Evolutionary conservation across 2,797 vertebrate genomes (phyloP), one percentile per base, ranked within the genome.

Genomic region (Tympanoctomys barrerae): DNA sequence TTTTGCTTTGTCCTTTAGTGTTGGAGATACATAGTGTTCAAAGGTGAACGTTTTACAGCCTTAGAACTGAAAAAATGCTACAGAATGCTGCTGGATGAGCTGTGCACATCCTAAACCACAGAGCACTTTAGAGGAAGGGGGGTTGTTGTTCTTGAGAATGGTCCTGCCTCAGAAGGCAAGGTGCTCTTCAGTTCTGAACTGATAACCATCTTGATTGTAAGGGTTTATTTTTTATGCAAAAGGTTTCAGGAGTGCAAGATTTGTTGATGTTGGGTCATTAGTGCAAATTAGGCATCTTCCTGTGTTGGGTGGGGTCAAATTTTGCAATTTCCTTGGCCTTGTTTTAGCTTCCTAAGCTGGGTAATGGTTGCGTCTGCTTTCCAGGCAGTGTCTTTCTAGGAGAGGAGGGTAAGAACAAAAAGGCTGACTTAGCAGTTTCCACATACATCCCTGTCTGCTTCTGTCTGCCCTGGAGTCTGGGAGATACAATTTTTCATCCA

Each of bases 1-100:
- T 87, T 94, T 87, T 91, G 57, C 79, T 94, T 59, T 87, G 64
- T 46, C 33, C 18, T 91, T 85, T 94, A 89, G 92, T 94, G 14
- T 87, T 90, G 54, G 73, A 73, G 62, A 94, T 96, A 75, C 33
- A 82, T 73, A 85, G 39, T 91, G 26, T 88, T 93, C 68, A 80
- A 46, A 96, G 49, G 12, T 66, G 79, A 95, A 0, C 88, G 62
- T 93, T 91, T 95, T 94, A 57, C 59, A 85, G 1, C 6, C 13
- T 61, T 94, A 89, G 52, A 62, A 81, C 36, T 90, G 66, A 93
- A 86, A 91, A 73, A 84, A 36, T 94, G 81, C 77, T 62, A 16
- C 0, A 5, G 19, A 68, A n/a, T n/a, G 66, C 16, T 82, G 21
- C 94, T 88, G 89, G 66, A 91, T 22, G 26, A 94, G 54, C 80